Conservation (phyloP, 2,797 vertebrate genomes). For the Myoxocephalus aenaeus region DNA sequence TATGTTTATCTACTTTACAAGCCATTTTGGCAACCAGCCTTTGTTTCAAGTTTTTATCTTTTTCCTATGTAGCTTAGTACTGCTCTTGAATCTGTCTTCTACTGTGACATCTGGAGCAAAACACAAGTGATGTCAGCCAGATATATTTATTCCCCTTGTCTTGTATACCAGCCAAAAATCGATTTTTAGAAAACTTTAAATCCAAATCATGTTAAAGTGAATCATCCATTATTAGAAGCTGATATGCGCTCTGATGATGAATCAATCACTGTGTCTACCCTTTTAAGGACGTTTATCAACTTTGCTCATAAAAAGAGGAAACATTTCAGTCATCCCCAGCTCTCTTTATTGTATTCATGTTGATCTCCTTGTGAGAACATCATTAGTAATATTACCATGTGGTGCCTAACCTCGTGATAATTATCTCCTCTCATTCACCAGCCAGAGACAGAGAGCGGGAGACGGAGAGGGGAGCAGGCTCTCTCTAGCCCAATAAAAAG, state of each 20-base stretch:
- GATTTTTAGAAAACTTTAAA: slow-evolving; percentile 23
- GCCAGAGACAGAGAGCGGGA: slow-evolving; percentile 37
- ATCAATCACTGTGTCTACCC: slow-evolving; percentile 33
- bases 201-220: slow-evolving; percentile 49
- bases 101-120: background rate
- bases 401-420: slow-evolving; percentile 71
- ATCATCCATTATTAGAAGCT: slow-evolving; percentile 43
- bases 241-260: slow-evolving; percentile 32
- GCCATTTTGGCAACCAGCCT: slow-evolving; percentile 6
- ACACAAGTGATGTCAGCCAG: background rate
- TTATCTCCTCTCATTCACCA: slow-evolving; percentile 73
- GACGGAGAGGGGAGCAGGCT: slow-evolving; percentile 30
- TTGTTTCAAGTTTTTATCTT: background rate
- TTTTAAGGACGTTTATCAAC: slow-evolving; percentile 49
- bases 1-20: background rate
- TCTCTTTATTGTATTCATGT: slow-evolving; percentile 56
- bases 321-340: slow-evolving; percentile 49
- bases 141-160: background rate
- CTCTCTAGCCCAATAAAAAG: slow-evolving; percentile 55
- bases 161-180: slow-evolving; percentile 5
- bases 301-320: slow-evolving; percentile 42
- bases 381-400: slow-evolving; percentile 74
- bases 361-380: slow-evolving; percentile 63
- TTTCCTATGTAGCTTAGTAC: background rate
- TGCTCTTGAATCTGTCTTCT: background rate